Evolutionary conservation across 2,888 invertebrate genomes (phyloP).

Genomic region (Brachypterus glaber): DNA sequence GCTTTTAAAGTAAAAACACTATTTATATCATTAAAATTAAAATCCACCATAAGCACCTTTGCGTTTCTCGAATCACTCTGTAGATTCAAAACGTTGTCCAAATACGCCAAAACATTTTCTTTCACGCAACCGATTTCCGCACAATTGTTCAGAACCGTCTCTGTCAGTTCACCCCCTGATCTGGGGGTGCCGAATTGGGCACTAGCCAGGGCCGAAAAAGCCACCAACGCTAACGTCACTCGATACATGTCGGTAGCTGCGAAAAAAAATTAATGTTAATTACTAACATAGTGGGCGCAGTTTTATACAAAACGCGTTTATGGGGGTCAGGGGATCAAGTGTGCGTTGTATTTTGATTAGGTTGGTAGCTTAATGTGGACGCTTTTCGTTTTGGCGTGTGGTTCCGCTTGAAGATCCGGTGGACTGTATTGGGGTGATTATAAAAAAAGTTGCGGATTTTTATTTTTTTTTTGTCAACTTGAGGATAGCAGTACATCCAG

Average conservation of each 20-base stretch:
- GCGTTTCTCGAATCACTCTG: conserved; percentile 51
- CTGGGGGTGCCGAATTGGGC: conserved; percentile 18
- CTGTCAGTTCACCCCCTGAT: conserved; percentile 58
- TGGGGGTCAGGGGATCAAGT: conserved; percentile 41
- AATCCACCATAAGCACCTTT: conserved; percentile 27
- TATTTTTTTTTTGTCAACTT: too few species aligned
- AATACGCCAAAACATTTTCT: conserved; percentile 63
- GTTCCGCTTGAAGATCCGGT: conserved; percentile 32
- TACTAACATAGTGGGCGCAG: conserved; percentile 52
- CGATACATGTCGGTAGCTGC: conserved; percentile 30
- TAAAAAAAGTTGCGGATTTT: too few species aligned
- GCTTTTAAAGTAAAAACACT: too few species aligned
- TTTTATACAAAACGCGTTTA: conserved; percentile 50
- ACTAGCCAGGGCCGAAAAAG: conserved; percentile 31
- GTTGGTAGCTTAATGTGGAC: conserved; percentile 28
- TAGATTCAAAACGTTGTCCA: conserved; percentile 61
- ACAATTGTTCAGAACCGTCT: conserved; percentile 64
- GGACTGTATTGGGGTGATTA: conserved; percentile 9
- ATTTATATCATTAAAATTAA: conserved; percentile 5
- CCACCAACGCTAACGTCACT: conserved; percentile 42
- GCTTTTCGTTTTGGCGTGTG: conserved; percentile 25
- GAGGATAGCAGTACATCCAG: too few species aligned
- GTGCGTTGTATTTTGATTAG: conserved; percentile 36
- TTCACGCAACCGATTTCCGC: conserved; percentile 65
- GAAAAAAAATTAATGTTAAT: conserved; percentile 27